Evolutionary conservation across 2,888 invertebrate species (phyloP).

Genomic region (Exocentrus adspersus): DNA sequence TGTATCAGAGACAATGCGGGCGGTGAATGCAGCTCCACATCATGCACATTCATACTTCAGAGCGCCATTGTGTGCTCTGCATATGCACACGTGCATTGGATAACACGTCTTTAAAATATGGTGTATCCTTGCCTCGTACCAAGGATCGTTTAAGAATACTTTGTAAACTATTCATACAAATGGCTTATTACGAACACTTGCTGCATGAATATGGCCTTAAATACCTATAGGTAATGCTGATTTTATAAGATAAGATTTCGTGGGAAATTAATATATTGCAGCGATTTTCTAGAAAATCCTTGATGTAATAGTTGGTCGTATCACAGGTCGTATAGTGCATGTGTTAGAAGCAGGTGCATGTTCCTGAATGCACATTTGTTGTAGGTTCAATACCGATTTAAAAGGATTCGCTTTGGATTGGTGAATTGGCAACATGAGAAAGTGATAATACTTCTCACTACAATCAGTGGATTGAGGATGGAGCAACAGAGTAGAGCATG

Average conservation of each 20-base stretch:
- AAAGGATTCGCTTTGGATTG: no score
- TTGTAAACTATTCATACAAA: conserved; percentile 14
- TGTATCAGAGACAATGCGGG: conserved; percentile 40
- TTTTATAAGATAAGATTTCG: background rate
- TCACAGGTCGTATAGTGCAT: background rate
- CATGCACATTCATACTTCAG: conserved; percentile 27
- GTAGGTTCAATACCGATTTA: no score
- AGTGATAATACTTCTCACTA: no score
- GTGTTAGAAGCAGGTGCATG: no score
- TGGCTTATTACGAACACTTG: conserved; percentile 18
- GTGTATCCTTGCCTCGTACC: conserved; percentile 15
- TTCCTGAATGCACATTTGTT: no score
- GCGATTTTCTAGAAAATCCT: background rate
- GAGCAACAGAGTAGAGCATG: no score
- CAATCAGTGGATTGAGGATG: no score
- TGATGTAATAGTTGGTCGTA: background rate
- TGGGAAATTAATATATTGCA: background rate
- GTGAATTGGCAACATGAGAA: no score
- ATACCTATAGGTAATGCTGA: conserved; percentile 5
- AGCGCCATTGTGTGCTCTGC: conserved; percentile 23
- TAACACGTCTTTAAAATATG: conserved; percentile 21
- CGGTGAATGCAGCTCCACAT: conserved; percentile 30
- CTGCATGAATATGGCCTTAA: conserved; percentile 3
- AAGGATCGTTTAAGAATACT: conserved; percentile 14
- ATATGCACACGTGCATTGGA: conserved; percentile 29